Evolutionary conservation across 2,113 vertebrate genomes (phyloP), one percentile per base, ranked within the genome.

Genomic region (Pardalotus punctatus): DNA sequence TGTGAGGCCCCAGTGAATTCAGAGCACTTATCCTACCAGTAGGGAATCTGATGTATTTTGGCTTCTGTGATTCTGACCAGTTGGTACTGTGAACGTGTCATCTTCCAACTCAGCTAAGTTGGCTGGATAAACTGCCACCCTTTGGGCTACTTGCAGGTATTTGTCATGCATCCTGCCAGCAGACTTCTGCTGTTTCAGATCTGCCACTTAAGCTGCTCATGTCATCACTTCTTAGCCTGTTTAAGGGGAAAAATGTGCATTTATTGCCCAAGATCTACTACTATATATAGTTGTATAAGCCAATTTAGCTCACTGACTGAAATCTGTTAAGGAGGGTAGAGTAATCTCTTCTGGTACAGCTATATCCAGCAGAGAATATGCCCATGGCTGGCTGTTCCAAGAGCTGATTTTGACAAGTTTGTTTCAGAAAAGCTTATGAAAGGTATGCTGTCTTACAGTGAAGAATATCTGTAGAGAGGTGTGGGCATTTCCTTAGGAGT

Each of bases 131-230:
- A 53, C 66, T 72, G 71, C 70, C 58, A 82, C 62, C 81, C 79
- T 90, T 92, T 25, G 11, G 79, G 88, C 70, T 85, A 88, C 85
- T 88, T 90, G 83, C 90, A 94, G 94, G 94, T 97, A 86, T 86
- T 93, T 86, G 88, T 90, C 56, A 50, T 88, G 47, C 31, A 70
- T 93, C 80, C 76, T 58, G 93, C 93, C 76, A 94, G 77, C 76
- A 93, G 64, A 74, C 72, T 88, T 88, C 82, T 80, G 86, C 91
- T 88, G 27, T 81, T 96, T 86, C 64, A 81, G 76, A 90, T 81
- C 93, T 88, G 72, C 82, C 71, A 43, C 51, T 94, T 88, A 86
- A 90, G 86, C 83, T 86, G 88, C 88, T 93, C 56, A n/a, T 92
- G 76, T 90, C 88, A 78, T 90, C 60, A 27, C 88, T 94, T 86